These are phyloP conservation scores for Ceratina japonica DNA, from an alignment of 1,140 invertebrate genomes.

Conservation along the genomic window DNA sequence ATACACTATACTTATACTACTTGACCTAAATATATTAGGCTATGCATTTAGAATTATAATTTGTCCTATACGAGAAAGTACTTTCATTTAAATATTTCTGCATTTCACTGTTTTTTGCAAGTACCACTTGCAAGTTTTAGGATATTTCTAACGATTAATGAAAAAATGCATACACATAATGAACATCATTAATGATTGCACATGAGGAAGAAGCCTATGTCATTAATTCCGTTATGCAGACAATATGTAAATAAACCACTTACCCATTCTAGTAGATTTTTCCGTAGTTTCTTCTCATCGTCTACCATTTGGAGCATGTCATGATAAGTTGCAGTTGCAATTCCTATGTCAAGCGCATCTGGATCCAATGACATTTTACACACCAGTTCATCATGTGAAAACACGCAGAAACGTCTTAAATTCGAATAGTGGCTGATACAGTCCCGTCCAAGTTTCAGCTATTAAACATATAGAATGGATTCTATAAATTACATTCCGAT, in stretches of 20 bases:
- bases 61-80: constrained; percentile 1
- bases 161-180: neutral
- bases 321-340: constrained; percentile 93
- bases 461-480: constrained; percentile 60
- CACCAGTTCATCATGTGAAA: constrained; percentile 99
- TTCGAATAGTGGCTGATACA: constrained; percentile 97
- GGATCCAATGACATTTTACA: constrained; percentile 98
- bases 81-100: constrained; percentile 23
- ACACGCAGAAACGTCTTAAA: constrained; percentile 96
- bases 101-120: neutral
- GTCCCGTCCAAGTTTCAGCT: constrained; percentile 95
- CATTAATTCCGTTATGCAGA: neutral
- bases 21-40: constrained; percentile 56
- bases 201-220: neutral
- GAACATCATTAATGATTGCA: too few relatives aligned
- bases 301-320: constrained; percentile 97
- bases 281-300: constrained; percentile 89
- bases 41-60: constrained; percentile 26
- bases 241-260: constrained; percentile 62
- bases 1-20: constrained; percentile 60
- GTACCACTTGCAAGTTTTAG: neutral
- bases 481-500: constrained; percentile 31
- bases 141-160: neutral
- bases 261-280: constrained; percentile 88
- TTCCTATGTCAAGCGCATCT: constrained; percentile 90